phyloP scores from a whole-genome alignment of 2,797 vertebrate genomes.

The Ibycter americanus region DNA sequence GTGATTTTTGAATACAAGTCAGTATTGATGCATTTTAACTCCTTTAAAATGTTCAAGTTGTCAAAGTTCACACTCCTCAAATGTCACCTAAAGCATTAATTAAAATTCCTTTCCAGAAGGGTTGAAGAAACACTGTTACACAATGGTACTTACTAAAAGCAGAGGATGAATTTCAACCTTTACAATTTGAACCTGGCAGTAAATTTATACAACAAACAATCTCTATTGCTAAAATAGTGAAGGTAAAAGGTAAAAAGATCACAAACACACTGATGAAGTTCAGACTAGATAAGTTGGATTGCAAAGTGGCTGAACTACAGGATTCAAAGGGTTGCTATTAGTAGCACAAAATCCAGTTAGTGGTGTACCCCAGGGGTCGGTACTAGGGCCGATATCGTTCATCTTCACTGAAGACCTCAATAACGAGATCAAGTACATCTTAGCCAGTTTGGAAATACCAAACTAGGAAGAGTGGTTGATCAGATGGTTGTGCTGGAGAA shows the following conservation, averaged over 20 bases:
- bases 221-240: not conserved
- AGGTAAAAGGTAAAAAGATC: not conserved
- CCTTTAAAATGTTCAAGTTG: not conserved
- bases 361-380: not conserved
- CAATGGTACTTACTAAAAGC: not conserved
- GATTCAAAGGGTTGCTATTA: not conserved
- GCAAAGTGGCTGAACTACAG: not conserved
- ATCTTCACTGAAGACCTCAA: fast-evolving
- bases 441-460: not conserved
- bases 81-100: constrained; percentile 17
- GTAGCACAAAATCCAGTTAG: not conserved
- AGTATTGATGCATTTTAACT: not conserved
- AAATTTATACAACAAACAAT: not conserved
- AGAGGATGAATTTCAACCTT: not conserved
- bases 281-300: fast-evolving
- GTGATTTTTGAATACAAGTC: not conserved
- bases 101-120: constrained; percentile 2
- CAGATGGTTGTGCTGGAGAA: not conserved
- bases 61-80: constrained; percentile 32
- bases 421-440: fast-evolving
- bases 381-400: not conserved
- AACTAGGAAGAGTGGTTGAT: fast-evolving
- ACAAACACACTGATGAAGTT: not conserved
- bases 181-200: not conserved
- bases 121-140: not conserved